phyloP scores from a whole-genome alignment of 1,140 invertebrate genomes.

The Danaus melanippus region DNA sequence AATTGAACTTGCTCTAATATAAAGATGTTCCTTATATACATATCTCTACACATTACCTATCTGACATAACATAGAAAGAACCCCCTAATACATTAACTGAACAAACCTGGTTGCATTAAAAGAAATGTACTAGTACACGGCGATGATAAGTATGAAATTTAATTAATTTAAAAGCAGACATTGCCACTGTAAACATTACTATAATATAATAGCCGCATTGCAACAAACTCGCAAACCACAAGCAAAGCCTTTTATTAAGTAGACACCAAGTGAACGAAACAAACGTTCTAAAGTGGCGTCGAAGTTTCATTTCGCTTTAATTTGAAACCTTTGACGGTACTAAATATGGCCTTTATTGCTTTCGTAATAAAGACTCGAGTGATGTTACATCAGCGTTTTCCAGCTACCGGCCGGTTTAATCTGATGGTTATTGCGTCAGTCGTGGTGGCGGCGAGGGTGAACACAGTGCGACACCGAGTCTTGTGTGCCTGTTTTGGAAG shows the following conservation, averaged over 20 bases:
- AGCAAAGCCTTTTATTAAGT: conserved; percentile 35
- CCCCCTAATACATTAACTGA: no score
- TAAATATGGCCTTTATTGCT: conserved; percentile 61
- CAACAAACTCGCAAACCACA: conserved; percentile 15
- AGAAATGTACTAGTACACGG: no score
- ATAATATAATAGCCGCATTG: conserved; percentile 16
- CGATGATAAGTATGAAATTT: no score
- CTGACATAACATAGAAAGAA: no score
- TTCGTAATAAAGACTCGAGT: conserved; percentile 56
- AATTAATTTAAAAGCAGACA: no score
- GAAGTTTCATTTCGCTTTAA: conserved; percentile 60
- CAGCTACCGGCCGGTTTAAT: conserved; percentile 25
- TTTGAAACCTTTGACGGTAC: conserved; percentile 48
- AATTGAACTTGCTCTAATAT: no score
- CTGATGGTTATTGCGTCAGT: conserved; percentile 31
- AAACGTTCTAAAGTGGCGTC: conserved; percentile 37
- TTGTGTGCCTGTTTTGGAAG: conserved; percentile 30
- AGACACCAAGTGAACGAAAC: conserved; percentile 42
- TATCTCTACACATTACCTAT: no score
- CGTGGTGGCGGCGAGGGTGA: conserved; percentile 15
- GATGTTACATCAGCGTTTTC: conserved; percentile 33
- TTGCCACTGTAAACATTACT: no score
- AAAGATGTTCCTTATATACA: no score
- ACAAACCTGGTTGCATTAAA: no score
- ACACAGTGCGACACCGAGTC: conserved; percentile 13